phyloP scores from a whole-genome alignment of 2,797 vertebrate genomes.

The Danio choprae region DNA sequence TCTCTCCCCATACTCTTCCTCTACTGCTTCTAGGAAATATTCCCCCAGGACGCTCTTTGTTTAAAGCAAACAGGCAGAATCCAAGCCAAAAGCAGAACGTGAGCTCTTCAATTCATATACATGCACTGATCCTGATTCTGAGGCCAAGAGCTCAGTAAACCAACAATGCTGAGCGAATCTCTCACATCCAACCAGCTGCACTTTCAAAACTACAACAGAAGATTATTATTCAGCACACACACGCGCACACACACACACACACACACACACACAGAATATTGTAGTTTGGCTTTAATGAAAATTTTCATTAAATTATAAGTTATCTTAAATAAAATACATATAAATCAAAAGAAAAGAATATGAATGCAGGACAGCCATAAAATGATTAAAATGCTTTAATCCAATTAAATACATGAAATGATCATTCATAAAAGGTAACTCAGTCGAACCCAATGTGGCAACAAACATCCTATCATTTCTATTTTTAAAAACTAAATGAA shows the following conservation, averaged over 20 bases:
- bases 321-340: too few species aligned
- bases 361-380: too few species aligned
- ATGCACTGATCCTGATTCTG: constrained; percentile 1
- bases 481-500: too few species aligned
- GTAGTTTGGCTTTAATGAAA: background rate
- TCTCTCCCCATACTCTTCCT: background rate
- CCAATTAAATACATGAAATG: too few species aligned
- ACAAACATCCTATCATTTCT: too few species aligned
- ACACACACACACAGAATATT: background rate
- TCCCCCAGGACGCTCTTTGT: constrained; percentile 45
- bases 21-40: constrained; percentile 35
- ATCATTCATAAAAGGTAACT: too few species aligned
- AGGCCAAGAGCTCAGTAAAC: constrained; percentile 38
- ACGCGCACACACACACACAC: background rate
- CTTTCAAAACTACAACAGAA: constrained; percentile 7
- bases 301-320: too few species aligned
- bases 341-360: too few species aligned
- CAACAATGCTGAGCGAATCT: constrained; percentile 27
- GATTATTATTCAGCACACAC: background rate
- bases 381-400: too few species aligned
- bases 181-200: constrained; percentile 3
- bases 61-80: constrained; percentile 46
- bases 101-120: constrained; percentile 18
- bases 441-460: too few species aligned
- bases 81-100: constrained; percentile 19